Percentiles rank a stretch among this genome's conserved stretches.
Evolutionary conservation across 1,140 invertebrate genomes (phyloP).

Genomic region (Drosophila tsacasi): DNA sequence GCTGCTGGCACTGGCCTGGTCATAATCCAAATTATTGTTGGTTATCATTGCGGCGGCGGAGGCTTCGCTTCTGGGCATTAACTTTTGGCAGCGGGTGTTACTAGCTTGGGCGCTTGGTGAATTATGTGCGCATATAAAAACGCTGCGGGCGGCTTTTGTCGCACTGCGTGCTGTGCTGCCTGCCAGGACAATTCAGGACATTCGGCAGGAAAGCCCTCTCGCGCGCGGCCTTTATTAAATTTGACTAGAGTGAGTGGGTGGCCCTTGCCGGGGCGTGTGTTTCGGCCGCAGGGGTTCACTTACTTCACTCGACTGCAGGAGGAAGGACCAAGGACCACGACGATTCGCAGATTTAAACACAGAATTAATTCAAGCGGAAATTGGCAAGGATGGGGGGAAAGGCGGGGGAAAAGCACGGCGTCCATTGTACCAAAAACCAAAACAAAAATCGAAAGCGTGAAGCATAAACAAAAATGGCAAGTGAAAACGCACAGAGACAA

Average conservation of each 20-base stretch:
- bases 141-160: constrained; percentile 81
- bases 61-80: constrained; percentile 72
- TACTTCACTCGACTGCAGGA: constrained; percentile 63
- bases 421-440: constrained; percentile 41
- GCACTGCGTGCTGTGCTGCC: constrained; percentile 64
- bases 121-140: constrained; percentile 82
- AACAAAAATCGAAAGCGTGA: constrained; percentile 80
- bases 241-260: constrained; percentile 44
- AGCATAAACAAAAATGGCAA: constrained; percentile 73
- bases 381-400: constrained; percentile 54
- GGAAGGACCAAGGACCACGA: constrained; percentile 20
- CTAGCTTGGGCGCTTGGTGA: constrained; percentile 47
- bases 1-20: constrained; percentile 57
- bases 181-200: constrained; percentile 59
- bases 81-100: constrained; percentile 74
- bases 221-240: constrained; percentile 71
- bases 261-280: not conserved
- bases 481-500: constrained; percentile 66
- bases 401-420: not conserved
- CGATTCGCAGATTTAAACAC: constrained; percentile 76
- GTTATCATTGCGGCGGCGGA: constrained; percentile 71
- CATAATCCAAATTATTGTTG: constrained; percentile 85
- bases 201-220: constrained; percentile 16
- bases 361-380: constrained; percentile 82
- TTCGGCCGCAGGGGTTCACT: constrained; percentile 71